Evolutionary conservation across 92 coral and sea anemone genomes (phyloP), one percentile per base, ranked within the genome.

Genomic region (Micromussa lordhowensis): DNA sequence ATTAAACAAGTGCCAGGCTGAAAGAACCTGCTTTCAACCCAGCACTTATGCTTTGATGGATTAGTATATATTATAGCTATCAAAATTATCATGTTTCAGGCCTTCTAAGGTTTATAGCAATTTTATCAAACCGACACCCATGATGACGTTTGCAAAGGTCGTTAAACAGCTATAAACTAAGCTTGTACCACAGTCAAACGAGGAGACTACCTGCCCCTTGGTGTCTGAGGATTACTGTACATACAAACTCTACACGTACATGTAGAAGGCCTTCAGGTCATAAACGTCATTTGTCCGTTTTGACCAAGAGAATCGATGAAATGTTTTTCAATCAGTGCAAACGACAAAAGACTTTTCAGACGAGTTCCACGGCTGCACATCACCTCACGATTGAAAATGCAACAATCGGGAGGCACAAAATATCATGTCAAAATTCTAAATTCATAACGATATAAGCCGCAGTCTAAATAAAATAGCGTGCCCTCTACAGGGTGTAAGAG

Each of bases 1-100:
- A 30, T 24, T 30, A 13, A 44, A 66, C 21, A 26, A 82, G 14
- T 15, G n/a, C 38, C 18, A 51, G 59, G 85, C 68, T 68, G 28
- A 82, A 68, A 66, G 77, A 22, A 34, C 85, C 85, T 64, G 85
- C 85, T 82, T 82, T 82, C 38, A 66, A 82, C 85, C 63, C 58
- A 29, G 68, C 75, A 73, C 78, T 34, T 49, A 36, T 17, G 49
- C 29, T 34, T 17, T 34, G 44, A 6, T 32, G 17, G 26, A 19
- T 15, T 1, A 26, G 24, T 38, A 36, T 71, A 71, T 71, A 30
- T 30, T 15, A 2, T 71, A 71, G 44, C 0, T 24, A 63, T 63
- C n/a, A n/a, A n/a, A 63, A 63, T 15, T 54, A 19, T 3, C 22
- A 21, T 16, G 21, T 19, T 55, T 44, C 51, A 8, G 13, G 12